phyloP scores from a whole-genome alignment of 2,113 vertebrate genomes.

The Bufo bufo region DNA sequence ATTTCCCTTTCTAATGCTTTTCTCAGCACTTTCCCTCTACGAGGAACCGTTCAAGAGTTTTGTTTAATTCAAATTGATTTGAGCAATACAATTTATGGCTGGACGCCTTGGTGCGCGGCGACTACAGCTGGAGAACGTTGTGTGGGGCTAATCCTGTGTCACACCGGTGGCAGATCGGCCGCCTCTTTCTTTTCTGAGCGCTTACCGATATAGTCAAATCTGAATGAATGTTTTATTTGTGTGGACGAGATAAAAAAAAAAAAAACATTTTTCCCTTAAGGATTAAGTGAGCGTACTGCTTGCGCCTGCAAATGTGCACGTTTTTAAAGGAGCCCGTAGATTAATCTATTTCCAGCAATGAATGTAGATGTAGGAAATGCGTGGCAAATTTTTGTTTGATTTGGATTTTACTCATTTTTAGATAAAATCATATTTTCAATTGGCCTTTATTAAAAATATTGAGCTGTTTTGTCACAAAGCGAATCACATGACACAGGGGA shows the following conservation, averaged over 20 bases:
- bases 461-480: too few species aligned
- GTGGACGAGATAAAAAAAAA: background rate
- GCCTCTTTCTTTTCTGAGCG: constrained; percentile 42
- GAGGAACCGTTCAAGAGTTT: constrained; percentile 23
- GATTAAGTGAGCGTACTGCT: constrained; percentile 15
- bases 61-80: constrained; percentile 52
- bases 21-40: constrained; percentile 21
- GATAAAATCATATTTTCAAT: too few species aligned
- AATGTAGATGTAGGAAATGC: background rate
- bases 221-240: constrained; percentile 40
- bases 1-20: constrained; percentile 54
- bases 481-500: too few species aligned
- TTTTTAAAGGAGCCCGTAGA: constrained; percentile 25
- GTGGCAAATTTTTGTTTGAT: too few species aligned
- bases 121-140: constrained; percentile 15
- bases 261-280: constrained; percentile 16
- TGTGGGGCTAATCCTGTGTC: constrained; percentile 38
- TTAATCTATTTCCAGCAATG: background rate
- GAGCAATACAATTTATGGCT: constrained; percentile 41
- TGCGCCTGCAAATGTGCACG: background rate
- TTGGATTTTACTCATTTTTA: too few species aligned
- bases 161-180: background rate
- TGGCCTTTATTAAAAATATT: too few species aligned
- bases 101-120: constrained; percentile 9
- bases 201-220: constrained; percentile 23